phyloP scores from a whole-genome alignment of 2,797 vertebrate species.

The Cephalopachus bancanus region DNA sequence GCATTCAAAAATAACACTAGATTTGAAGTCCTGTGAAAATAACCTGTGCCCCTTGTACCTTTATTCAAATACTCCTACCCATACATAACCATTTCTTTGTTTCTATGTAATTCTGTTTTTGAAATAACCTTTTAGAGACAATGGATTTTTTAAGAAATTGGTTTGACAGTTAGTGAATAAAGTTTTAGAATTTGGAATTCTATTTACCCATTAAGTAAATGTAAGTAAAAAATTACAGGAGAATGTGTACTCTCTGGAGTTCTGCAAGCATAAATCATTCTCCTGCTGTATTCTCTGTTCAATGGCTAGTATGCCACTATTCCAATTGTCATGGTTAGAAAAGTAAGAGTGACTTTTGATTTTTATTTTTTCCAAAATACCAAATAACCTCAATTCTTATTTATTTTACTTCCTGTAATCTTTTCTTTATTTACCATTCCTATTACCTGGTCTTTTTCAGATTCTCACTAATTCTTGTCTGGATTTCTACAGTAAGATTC shows the following conservation, averaged over 20 bases:
- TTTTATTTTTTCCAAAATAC: conserved; percentile 40
- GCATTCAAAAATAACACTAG: conserved; percentile 26
- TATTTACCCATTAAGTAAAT: not conserved
- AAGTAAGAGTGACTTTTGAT: not conserved
- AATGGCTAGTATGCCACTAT: not conserved
- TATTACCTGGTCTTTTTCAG: not conserved
- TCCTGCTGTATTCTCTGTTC: not conserved
- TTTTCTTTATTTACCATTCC: not conserved
- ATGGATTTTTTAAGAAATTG: conserved; percentile 45
- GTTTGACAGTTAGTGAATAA: conserved; percentile 37
- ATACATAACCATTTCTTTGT: conserved; percentile 8
- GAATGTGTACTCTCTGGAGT: not conserved
- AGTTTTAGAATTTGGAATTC: conserved; percentile 63
- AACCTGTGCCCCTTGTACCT: not conserved
- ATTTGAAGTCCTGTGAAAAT: conserved; percentile 56
- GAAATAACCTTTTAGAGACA: conserved; percentile 39
- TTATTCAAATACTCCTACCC: not conserved
- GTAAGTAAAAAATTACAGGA: conserved; percentile 39
- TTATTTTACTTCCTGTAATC: not conserved
- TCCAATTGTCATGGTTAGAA: not conserved
- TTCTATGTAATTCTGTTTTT: conserved; percentile 42
- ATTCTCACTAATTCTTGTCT: not conserved
- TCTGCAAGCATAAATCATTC: not conserved
- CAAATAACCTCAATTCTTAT: not conserved
- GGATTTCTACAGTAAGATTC: not conserved